Conservation (phyloP, 2,113 vertebrate genomes). For the Osmerus mordax region DNA sequence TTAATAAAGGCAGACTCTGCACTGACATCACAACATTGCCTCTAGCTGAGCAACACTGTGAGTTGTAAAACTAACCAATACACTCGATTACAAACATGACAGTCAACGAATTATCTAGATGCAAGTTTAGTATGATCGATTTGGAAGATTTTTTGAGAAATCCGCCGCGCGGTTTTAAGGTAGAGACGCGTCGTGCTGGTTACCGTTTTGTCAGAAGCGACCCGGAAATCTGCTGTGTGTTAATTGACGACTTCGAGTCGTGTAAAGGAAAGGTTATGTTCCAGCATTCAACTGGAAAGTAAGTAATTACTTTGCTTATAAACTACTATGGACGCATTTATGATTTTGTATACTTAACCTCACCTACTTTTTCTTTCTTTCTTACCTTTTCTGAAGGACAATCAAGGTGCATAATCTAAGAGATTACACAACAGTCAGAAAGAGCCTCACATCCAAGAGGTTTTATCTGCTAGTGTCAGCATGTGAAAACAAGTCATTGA, state of each 20-base stretch:
- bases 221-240: constrained; percentile 44
- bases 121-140: constrained; percentile 39
- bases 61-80: background rate
- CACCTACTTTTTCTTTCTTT: background rate
- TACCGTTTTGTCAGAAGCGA: constrained; percentile 41
- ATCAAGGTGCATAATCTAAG: constrained; percentile 51
- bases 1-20: no score
- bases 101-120: background rate
- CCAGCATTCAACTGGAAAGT: constrained; percentile 62
- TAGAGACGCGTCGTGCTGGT: constrained; percentile 22
- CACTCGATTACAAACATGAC: constrained; percentile 7
- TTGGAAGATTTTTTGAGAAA: constrained; percentile 50
- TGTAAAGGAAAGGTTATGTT: constrained; percentile 45
- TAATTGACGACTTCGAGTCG: constrained; percentile 55
- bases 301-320: background rate
- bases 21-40: background rate
- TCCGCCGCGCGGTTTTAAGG: constrained; percentile 56
- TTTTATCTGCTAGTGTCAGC: constrained; percentile 53
- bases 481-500: constrained; percentile 11
- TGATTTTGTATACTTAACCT: background rate
- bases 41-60: background rate
- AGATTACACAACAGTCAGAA: constrained; percentile 57
- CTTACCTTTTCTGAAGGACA: constrained; percentile 34
- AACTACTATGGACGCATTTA: background rate
- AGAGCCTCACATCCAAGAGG: constrained; percentile 57